Percentiles rank a stretch among this genome's conserved stretches.
phyloP scores from a whole-genome alignment of 1,140 invertebrate species.

The Drosophila trapezifrons region DNA sequence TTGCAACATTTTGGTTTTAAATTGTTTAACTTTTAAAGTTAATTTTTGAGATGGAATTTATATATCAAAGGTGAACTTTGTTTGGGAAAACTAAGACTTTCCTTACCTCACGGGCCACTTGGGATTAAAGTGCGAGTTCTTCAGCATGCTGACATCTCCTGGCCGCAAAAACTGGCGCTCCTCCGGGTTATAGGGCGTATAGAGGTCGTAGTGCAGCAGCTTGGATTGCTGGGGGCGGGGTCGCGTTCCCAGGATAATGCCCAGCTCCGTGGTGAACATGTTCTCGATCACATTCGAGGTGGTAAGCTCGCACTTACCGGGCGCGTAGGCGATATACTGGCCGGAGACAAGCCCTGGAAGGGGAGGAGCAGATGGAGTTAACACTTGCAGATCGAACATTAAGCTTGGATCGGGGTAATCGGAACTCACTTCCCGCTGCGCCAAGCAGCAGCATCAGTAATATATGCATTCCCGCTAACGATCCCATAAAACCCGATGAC shows the following conservation, averaged over 20 bases:
- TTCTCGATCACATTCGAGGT: constrained; percentile 51
- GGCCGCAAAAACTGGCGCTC: constrained; percentile 53
- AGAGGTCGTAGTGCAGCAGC: constrained; percentile 70
- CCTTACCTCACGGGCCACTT: constrained; percentile 76
- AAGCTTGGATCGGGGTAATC: background rate
- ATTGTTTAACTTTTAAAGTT: background rate
- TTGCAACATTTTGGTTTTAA: background rate
- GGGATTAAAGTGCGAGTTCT: constrained; percentile 79
- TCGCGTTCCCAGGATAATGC: constrained; percentile 20
- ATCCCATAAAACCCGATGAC: constrained; percentile 27
- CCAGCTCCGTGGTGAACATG: constrained; percentile 51
- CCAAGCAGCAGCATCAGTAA: constrained; percentile 26
- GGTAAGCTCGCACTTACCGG: constrained; percentile 68
- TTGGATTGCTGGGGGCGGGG: constrained; percentile 30
- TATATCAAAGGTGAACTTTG: background rate
- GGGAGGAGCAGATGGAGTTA: background rate
- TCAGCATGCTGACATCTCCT: constrained; percentile 54
- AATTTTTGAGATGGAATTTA: too few relatives aligned
- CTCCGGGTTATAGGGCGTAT: constrained; percentile 68
- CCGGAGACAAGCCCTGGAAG: constrained; percentile 18
- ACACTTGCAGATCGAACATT: background rate
- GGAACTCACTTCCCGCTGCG: constrained; percentile 52
- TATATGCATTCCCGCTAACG: constrained; percentile 36
- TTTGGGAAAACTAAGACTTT: background rate
- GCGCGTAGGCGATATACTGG: constrained; percentile 63